Conservation (phyloP, 2,113 vertebrate species). For the Gallinago jamesoni region DNA sequence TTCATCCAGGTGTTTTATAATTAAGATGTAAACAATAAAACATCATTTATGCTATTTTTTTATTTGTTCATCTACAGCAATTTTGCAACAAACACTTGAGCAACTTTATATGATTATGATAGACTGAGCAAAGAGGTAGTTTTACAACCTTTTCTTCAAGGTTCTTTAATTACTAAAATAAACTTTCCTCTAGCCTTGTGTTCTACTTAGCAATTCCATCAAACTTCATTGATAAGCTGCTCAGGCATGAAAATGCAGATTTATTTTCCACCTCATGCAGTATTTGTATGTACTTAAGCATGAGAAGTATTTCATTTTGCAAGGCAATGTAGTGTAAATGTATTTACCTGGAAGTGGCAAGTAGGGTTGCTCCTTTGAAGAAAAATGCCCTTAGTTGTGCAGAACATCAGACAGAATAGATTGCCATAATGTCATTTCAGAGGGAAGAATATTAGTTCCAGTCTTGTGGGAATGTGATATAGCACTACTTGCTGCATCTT, state of each 20-base stretch:
- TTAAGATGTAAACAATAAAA: background rate
- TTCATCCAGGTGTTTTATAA: background rate
- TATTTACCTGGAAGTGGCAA: background rate
- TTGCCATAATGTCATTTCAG: background rate
- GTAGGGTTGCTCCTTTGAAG: background rate
- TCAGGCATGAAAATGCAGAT: background rate
- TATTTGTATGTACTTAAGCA: background rate
- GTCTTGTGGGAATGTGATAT: background rate
- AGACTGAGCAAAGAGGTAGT: background rate
- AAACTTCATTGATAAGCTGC: background rate
- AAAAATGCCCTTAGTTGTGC: background rate
- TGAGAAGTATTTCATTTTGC: background rate
- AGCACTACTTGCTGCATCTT: background rate
- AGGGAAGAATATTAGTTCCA: background rate
- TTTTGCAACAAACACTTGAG: background rate
- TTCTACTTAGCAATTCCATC: background rate
- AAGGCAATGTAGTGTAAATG: background rate
- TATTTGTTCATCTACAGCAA: background rate
- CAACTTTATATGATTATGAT: background rate
- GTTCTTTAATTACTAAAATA: background rate
- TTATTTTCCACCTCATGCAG: background rate
- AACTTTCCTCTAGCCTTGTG: rapidly evolving
- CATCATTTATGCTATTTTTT: background rate
- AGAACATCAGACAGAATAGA: background rate
- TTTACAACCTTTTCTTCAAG: background rate